A percentile compares a stretch with the other conserved stretches of the same genome.
Conservation (phyloP, 2,888 invertebrate species). For the Cheilosia pagana region DNA sequence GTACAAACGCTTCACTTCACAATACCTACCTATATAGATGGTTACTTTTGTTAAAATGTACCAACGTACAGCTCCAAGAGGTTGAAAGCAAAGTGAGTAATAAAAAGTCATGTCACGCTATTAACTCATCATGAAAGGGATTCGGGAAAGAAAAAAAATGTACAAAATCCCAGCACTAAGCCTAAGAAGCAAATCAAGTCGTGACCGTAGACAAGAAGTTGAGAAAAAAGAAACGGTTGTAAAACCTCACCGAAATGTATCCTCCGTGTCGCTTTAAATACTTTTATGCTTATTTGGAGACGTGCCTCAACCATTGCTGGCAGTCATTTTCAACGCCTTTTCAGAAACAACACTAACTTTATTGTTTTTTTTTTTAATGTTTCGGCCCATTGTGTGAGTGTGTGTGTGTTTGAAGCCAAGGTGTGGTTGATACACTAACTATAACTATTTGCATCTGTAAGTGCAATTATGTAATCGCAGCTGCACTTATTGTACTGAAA, state of each 20-base stretch:
- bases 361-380: constrained; percentile 23
- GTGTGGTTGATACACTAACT: constrained; percentile 47
- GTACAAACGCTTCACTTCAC: constrained; percentile 24
- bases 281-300: constrained; percentile 54
- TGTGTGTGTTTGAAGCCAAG: constrained; percentile 11
- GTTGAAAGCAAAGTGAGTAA: constrained; percentile 56
- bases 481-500: constrained; percentile 46
- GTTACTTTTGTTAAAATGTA: constrained; percentile 1
- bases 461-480: constrained; percentile 69
- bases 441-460: constrained; percentile 62
- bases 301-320: constrained; percentile 60
- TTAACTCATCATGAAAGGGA: constrained; percentile 53
- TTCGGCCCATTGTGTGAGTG: constrained; percentile 46
- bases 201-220: constrained; percentile 44
- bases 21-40: not conserved
- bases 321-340: constrained; percentile 66
- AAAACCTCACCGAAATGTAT: constrained; percentile 37
- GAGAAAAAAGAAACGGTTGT: constrained; percentile 5
- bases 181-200: constrained; percentile 38
- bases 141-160: not conserved
- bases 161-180: constrained; percentile 8
- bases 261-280: constrained; percentile 51
- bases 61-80: constrained; percentile 15
- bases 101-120: constrained; percentile 75
- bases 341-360: constrained; percentile 49